Conservation (phyloP, 2,888 invertebrate species). For the Tethea ocularis region DNA sequence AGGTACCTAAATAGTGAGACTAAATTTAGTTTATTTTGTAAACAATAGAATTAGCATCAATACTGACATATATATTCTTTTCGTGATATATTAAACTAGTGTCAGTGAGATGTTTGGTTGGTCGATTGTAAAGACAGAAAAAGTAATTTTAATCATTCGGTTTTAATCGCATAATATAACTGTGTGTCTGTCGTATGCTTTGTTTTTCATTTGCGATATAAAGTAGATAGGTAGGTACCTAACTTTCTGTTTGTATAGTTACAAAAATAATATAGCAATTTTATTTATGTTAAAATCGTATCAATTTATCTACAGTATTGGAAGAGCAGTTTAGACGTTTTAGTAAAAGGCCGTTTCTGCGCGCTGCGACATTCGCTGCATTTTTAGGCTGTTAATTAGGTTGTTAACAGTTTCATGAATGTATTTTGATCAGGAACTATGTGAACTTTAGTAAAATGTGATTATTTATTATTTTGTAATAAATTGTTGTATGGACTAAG, state of each 20-base stretch:
- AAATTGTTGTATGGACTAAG: background rate
- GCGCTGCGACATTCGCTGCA: background rate
- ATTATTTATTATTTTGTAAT: background rate
- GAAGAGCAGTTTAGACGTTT: background rate
- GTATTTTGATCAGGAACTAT: background rate
- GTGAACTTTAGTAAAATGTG: background rate
- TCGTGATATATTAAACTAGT: background rate
- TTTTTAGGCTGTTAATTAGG: background rate
- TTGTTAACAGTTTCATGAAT: background rate
- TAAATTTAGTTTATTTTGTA: no score
- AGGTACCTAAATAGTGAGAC: no score
- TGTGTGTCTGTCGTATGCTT: background rate
- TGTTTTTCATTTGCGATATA: background rate
- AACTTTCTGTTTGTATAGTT: no score
- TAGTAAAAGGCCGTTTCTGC: background rate
- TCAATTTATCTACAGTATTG: background rate
- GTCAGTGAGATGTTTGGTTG: slow-evolving; percentile 6
- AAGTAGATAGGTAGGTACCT: no score
- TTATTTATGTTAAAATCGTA: no score
- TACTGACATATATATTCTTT: background rate
- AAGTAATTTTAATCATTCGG: no score
- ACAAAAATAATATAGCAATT: no score
- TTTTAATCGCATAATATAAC: background rate
- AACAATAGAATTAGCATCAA: no score
- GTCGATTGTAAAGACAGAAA: slow-evolving; percentile 23